phyloP scores from a whole-genome alignment of 2,888 invertebrate genomes.

The Agriopis aurantiaria region DNA sequence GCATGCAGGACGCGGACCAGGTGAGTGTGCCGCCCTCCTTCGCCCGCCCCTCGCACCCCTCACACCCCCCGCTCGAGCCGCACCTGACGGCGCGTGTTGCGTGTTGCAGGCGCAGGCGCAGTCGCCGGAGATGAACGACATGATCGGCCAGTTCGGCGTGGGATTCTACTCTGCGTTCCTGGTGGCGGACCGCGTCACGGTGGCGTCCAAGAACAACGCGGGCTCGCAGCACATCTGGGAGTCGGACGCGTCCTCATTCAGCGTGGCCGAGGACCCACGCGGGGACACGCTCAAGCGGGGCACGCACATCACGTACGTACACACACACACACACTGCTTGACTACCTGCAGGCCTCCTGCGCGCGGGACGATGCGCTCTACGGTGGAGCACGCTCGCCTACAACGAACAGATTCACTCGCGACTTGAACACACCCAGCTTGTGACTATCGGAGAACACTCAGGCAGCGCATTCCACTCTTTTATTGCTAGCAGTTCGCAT shows the following conservation, averaged over 20 bases:
- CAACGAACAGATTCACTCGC: too few species aligned
- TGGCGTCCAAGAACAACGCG: slow-evolving; percentile 97
- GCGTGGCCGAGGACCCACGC: slow-evolving; percentile 96
- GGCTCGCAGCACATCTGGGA: slow-evolving; percentile 99
- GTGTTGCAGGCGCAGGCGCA: slow-evolving; percentile 68
- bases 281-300: slow-evolving; percentile 97
- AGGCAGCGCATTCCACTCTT: too few species aligned
- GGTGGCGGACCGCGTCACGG: slow-evolving; percentile 98
- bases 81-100: neutral
- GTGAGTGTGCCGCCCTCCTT: slow-evolving; percentile 45
- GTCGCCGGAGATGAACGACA: slow-evolving; percentile 94
- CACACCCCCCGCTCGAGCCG: too few species aligned
- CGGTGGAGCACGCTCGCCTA: too few species aligned
- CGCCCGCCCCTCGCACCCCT: too few species aligned
- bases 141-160: slow-evolving; percentile 99
- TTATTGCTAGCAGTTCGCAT: too few species aligned
- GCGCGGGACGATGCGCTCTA: too few species aligned
- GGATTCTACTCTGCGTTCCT: slow-evolving; percentile 99
- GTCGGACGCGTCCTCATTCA: slow-evolving; percentile 96
- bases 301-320: slow-evolving; percentile 90
- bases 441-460: too few species aligned
- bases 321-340: too few species aligned
- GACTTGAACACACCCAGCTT: too few species aligned
- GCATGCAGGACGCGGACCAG: slow-evolving; percentile 91
- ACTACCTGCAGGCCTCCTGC: too few species aligned